Evolutionary conservation across 2,113 vertebrate genomes (phyloP).

Genomic region (Craseonycteris thonglongyai): DNA sequence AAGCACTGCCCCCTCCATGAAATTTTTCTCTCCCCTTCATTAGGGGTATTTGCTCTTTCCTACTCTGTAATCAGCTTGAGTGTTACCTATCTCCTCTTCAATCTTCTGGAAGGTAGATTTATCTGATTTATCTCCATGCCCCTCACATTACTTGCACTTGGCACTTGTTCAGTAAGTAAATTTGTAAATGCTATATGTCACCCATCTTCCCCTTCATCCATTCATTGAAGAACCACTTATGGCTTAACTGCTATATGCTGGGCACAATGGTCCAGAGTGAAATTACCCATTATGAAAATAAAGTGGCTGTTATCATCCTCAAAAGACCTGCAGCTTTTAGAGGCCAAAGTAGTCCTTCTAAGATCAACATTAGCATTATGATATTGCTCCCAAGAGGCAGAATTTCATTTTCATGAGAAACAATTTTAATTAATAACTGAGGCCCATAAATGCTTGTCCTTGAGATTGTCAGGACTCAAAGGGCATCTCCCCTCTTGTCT

Average conservation of each 20-base stretch:
- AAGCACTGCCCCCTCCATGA: too few species aligned
- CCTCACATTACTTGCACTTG: not conserved
- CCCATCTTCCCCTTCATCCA: not conserved
- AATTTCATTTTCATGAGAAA: not conserved
- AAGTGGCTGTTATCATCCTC: not conserved
- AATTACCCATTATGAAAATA: not conserved
- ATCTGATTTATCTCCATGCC: not conserved
- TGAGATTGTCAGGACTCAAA: not conserved
- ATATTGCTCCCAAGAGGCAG: not conserved
- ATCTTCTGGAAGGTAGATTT: not conserved
- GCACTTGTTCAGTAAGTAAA: not conserved
- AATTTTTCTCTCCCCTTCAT: not conserved
- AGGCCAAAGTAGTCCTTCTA: not conserved
- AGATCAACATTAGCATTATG: not conserved
- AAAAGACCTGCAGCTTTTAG: not conserved
- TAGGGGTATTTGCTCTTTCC: not conserved
- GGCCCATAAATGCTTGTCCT: not conserved
- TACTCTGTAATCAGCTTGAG: not conserved
- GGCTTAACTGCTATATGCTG: fast-evolving
- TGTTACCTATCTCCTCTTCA: not conserved
- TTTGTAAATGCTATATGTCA: not conserved
- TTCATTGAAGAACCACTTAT: not conserved
- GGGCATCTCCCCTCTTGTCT: not conserved
- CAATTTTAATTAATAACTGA: not conserved
- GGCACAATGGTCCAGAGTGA: not conserved